Percentiles rank a stretch among this genome's conserved stretches.
Evolutionary conservation across 2,888 invertebrate genomes (phyloP).

Genomic region (Serripes groenlandicus): DNA sequence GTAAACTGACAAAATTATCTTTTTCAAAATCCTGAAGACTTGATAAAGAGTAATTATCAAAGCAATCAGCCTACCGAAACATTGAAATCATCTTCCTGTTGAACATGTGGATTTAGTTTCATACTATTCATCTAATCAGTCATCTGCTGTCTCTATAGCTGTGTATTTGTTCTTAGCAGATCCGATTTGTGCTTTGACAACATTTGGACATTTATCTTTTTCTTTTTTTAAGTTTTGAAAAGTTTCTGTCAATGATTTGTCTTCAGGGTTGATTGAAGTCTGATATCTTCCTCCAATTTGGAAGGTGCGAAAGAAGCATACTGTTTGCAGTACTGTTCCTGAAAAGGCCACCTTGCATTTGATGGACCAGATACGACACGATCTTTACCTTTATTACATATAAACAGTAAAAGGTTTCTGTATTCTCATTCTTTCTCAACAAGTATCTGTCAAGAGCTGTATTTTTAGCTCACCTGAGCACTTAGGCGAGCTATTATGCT

Average conservation of each 20-base stretch:
- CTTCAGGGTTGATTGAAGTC: constrained; percentile 60
- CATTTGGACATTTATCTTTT: constrained; percentile 42
- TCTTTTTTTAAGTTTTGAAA: constrained; percentile 46
- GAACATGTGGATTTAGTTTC: not conserved
- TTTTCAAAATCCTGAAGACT: not conserved
- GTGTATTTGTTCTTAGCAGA: constrained; percentile 21
- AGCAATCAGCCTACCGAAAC: constrained; percentile 9
- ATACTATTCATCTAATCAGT: not conserved
- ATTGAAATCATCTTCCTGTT: not conserved
- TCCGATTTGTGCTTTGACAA: constrained; percentile 64
- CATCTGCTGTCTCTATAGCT: not conserved
- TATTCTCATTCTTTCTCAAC: constrained; percentile 27
- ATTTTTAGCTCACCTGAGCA: constrained; percentile 52
- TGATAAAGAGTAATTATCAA: constrained; percentile 33
- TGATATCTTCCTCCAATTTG: constrained; percentile 57
- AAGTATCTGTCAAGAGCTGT: constrained; percentile 63
- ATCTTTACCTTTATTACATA: constrained; percentile 21
- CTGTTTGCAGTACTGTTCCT: constrained; percentile 56
- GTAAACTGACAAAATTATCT: constrained; percentile 13
- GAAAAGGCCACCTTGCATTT: constrained; percentile 53
- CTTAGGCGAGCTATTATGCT: too few species aligned
- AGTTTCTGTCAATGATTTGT: constrained; percentile 53
- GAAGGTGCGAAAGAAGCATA: constrained; percentile 60
- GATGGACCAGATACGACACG: not conserved
- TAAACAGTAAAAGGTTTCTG: constrained; percentile 39